Evolutionary conservation across 2,113 vertebrate genomes (phyloP), one percentile per base, ranked within the genome.

Genomic region (Sander lucioperca): DNA sequence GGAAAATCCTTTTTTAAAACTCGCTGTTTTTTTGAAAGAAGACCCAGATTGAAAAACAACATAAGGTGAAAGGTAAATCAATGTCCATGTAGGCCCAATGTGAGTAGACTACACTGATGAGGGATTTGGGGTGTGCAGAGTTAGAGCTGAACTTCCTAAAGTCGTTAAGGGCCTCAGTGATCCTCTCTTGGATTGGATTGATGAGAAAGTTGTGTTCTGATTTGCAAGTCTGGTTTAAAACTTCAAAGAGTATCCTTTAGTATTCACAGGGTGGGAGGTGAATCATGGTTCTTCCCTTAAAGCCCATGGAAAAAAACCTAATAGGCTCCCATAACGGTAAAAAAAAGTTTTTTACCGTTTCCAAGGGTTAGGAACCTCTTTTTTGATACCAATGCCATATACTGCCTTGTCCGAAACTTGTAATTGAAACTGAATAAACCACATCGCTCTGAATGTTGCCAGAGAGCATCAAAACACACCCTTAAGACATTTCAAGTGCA

Each of bases 171-270:
- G 10, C 56, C 62, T 66, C 56, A 12, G 16, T 79, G 47, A 50
- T 78, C 76, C 59, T 74, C 30, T 75, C 62, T 57, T 66, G 68
- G 77, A 71, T 43, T 68, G 79, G 21, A 53, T 21, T 33, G 53
- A 84, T 79, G 76, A 87, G 73, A 78, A 88, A 77, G 69, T 66
- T 23, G 8, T 71, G 79, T 54, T 54, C 58, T 78, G 58, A 79
- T 84, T 81, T 85, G 76, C 72, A 75, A 77, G 59, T 88, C 71
- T 81, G 71, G 59, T 76, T 86, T 76, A 75, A 75, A 69, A 84
- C 79, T 84, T 92, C 89, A 93, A 91, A 91, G 73, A 53, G 7
- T 53, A 47, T 59, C 21, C 12, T 83, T 82, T 79, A 61, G 48
- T 85, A 74, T 87, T 86, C 87, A 74, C 69, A 54, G 80, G 68